These are phyloP conservation scores for Dendrolimus kikuchii DNA, from an alignment of 1,140 invertebrate genomes.

Conservation along the genomic window DNA sequence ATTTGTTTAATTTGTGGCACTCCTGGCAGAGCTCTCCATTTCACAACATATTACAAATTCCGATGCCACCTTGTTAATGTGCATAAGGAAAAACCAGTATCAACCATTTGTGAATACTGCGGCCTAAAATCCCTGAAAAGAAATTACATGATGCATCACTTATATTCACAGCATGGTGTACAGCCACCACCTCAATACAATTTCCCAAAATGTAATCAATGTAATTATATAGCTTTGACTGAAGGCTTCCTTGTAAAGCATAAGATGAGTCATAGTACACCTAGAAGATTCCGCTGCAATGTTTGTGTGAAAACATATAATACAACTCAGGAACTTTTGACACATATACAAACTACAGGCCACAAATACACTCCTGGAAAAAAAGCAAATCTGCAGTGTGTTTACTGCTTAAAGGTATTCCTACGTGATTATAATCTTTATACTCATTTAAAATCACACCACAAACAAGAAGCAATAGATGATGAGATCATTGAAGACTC, in stretches of 20 bases:
- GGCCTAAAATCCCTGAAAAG: slow-evolving; percentile 83
- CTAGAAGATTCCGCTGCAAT: slow-evolving; percentile 55
- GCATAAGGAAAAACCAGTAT: slow-evolving; percentile 85
- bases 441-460: slow-evolving; percentile 76
- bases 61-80: slow-evolving; percentile 86
- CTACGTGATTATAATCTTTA: slow-evolving; percentile 77
- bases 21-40: slow-evolving; percentile 77
- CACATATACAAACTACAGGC: slow-evolving; percentile 73
- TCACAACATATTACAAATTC: slow-evolving; percentile 84
- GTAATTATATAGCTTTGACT: slow-evolving; percentile 82
- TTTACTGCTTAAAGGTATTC: slow-evolving; percentile 79
- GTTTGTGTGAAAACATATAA: slow-evolving; percentile 72
- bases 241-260: slow-evolving; percentile 79
- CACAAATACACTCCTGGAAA: slow-evolving; percentile 70
- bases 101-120: slow-evolving; percentile 87
- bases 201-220: slow-evolving; percentile 85
- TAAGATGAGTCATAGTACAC: slow-evolving; percentile 72
- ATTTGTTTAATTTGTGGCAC: slow-evolving; percentile 78
- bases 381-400: slow-evolving; percentile 74
- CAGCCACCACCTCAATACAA: slow-evolving; percentile 78
- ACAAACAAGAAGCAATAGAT: slow-evolving; percentile 73
- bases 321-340: slow-evolving; percentile 60
- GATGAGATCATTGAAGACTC: slow-evolving; percentile 78
- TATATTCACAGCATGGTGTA: slow-evolving; percentile 86
- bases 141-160: slow-evolving; percentile 84